A percentile compares a stretch with the other conserved stretches of the same genome.
Conservation (phyloP, 2,888 invertebrate species). For the Pammene fasciana region DNA sequence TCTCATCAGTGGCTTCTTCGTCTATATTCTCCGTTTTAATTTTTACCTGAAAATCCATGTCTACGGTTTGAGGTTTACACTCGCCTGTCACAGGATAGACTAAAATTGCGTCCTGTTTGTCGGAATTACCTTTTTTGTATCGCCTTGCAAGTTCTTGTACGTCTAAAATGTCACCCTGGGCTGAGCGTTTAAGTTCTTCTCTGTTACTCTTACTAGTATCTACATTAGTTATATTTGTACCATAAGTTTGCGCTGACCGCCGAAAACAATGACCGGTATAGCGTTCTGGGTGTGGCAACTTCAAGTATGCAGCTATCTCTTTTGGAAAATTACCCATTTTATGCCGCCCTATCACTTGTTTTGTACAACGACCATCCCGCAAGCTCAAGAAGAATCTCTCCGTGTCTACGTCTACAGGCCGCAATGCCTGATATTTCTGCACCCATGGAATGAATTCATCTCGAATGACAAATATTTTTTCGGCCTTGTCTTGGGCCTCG, state of each 20-base stretch:
- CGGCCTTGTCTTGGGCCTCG: conserved; percentile 8
- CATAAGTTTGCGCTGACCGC: conserved; percentile 7
- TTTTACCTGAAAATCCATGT: neutral
- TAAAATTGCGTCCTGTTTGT: neutral
- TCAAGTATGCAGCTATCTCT: conserved; percentile 12
- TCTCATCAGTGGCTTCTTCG: conserved; percentile 1
- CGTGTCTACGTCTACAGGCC: neutral
- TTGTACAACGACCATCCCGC: conserved; percentile 10
- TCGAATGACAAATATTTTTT: conserved; percentile 22
- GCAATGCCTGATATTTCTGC: conserved; percentile 13
- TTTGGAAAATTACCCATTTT: conserved; percentile 10
- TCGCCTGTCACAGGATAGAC: neutral
- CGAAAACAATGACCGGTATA: conserved; percentile 21
- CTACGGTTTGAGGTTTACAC: neutral
- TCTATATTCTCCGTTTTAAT: neutral
- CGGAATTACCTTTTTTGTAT: neutral
- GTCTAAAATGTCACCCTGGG: neutral
- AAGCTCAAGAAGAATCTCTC: conserved; percentile 15
- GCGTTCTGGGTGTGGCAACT: conserved; percentile 6
- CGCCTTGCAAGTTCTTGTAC: conserved; percentile 6
- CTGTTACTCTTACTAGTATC: neutral
- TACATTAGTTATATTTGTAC: neutral
- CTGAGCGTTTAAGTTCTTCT: neutral
- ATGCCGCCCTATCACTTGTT: conserved; percentile 24
- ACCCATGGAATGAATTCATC: conserved; percentile 14